These are phyloP conservation scores for Cyprinodon diabolis DNA, from an alignment of 2,797 vertebrate species.

Conservation along the genomic window DNA sequence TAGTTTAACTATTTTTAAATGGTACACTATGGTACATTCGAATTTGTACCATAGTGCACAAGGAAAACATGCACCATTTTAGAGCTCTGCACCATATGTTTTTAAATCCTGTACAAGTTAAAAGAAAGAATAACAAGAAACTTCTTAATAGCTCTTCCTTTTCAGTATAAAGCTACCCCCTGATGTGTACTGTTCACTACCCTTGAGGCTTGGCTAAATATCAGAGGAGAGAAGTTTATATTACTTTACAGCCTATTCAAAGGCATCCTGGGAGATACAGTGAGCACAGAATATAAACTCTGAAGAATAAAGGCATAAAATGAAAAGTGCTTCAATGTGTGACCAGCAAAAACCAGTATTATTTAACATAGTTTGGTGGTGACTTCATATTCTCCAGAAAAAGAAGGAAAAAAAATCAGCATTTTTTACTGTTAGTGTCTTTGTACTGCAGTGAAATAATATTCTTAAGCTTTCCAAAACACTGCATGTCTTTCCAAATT, in stretches of 20 bases:
- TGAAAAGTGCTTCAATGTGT: constrained; percentile 25
- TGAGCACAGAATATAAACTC: constrained; percentile 18
- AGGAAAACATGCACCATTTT: neutral
- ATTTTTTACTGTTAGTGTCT: neutral
- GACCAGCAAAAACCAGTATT: constrained; percentile 11
- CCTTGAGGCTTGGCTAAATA: constrained; percentile 34
- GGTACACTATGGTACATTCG: no score
- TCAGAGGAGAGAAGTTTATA: constrained; percentile 40
- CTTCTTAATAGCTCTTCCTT: constrained; percentile 18
- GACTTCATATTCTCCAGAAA: neutral
- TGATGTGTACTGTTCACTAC: constrained; percentile 27
- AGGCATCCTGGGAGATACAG: constrained; percentile 31
- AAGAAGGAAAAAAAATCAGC: no score
- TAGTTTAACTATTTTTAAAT: neutral
- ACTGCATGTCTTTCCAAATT: neutral
- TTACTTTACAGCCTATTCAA: constrained; percentile 40
- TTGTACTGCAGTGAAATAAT: neutral
- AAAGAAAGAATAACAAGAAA: constrained; percentile 22
- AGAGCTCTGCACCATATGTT: constrained; percentile 4
- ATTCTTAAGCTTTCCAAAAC: neutral
- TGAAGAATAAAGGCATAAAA: constrained; percentile 4
- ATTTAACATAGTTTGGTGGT: constrained; percentile 1
- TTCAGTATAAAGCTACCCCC: constrained; percentile 38
- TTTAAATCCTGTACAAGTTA: constrained; percentile 15
- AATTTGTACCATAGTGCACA: neutral